These are phyloP conservation scores for Lasioglossum marginatum DNA, from an alignment of 2,888 invertebrate species.

Conservation along the genomic window DNA sequence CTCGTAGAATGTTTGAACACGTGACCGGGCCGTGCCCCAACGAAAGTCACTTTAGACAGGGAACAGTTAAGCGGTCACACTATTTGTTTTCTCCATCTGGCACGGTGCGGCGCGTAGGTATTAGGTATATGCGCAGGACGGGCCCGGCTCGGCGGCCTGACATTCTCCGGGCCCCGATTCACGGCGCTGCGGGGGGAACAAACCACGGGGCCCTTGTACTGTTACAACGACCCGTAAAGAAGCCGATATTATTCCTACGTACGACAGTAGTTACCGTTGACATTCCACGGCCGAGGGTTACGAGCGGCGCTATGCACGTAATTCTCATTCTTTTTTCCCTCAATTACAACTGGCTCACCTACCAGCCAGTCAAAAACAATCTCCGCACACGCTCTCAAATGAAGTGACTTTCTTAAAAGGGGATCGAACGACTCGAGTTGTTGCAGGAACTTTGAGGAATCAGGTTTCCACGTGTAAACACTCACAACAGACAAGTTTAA, in stretches of 20 bases:
- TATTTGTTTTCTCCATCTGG: conserved; percentile 70
- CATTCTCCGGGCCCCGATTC: conserved; percentile 55
- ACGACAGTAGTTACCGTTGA: conserved; percentile 68
- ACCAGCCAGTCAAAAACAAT: not conserved
- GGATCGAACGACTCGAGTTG: not conserved
- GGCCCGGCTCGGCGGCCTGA: conserved; percentile 31
- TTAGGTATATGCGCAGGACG: conserved; percentile 33
- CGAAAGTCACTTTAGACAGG: conserved; percentile 61
- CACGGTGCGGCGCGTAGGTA: conserved; percentile 54
- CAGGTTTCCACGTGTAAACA: not conserved
- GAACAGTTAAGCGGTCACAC: conserved; percentile 68
- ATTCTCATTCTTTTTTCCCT: conserved; percentile 48
- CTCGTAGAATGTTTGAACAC: conserved; percentile 65
- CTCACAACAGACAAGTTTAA: too few relatives aligned
- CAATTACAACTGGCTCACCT: conserved; percentile 22
- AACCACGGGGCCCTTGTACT: conserved; percentile 58
- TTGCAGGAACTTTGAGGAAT: not conserved
- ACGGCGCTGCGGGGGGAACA: conserved; percentile 56
- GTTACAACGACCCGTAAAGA: conserved; percentile 67
- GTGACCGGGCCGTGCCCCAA: conserved; percentile 59
- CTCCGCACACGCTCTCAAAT: not conserved
- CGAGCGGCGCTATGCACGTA: conserved; percentile 54
- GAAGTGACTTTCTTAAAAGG: too few relatives aligned
- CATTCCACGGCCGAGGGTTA: conserved; percentile 64
- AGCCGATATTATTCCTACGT: conserved; percentile 70